Conservation (phyloP, 64 coral and sea anemone species). For the Hydrozoanthus tunicans region DNA sequence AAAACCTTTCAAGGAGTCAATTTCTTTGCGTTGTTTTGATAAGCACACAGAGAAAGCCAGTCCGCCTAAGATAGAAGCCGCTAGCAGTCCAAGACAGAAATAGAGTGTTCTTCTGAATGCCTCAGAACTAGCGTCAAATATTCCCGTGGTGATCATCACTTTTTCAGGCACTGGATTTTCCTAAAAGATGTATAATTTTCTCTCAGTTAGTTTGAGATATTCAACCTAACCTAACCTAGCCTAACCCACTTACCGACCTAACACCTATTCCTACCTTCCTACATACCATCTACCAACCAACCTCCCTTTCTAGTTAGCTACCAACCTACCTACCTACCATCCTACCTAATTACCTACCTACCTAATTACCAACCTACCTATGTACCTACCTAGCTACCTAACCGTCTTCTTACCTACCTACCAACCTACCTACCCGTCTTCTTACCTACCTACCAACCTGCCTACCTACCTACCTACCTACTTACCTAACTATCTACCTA, state of each 20-base stretch:
- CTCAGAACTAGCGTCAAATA: not conserved
- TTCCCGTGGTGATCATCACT: not conserved
- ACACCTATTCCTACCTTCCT: too few species aligned
- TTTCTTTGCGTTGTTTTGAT: not conserved
- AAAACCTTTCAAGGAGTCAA: not conserved
- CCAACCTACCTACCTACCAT: too few species aligned
- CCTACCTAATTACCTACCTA: too few species aligned
- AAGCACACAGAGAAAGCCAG: not conserved
- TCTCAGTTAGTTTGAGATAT: not conserved
- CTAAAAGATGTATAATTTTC: not conserved
- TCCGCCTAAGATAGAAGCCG: not conserved
- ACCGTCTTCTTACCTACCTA: too few species aligned
- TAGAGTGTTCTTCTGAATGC: constrained; percentile 6
- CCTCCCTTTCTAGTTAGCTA: too few species aligned
- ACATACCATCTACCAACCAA: too few species aligned
- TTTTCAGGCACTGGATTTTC: constrained; percentile 28
- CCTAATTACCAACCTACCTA: too few species aligned
- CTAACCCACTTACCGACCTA: not conserved
- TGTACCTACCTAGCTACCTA: too few species aligned
- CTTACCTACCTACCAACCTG: too few species aligned
- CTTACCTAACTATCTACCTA: too few species aligned
- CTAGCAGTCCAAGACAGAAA: constrained; percentile 17
- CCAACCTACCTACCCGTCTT: too few species aligned
- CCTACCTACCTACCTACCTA: too few species aligned
- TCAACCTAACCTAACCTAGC: not conserved